Base-by-base conservation (phyloP, 2,113 vertebrate species). In the Procapra przewalskii region DNA sequence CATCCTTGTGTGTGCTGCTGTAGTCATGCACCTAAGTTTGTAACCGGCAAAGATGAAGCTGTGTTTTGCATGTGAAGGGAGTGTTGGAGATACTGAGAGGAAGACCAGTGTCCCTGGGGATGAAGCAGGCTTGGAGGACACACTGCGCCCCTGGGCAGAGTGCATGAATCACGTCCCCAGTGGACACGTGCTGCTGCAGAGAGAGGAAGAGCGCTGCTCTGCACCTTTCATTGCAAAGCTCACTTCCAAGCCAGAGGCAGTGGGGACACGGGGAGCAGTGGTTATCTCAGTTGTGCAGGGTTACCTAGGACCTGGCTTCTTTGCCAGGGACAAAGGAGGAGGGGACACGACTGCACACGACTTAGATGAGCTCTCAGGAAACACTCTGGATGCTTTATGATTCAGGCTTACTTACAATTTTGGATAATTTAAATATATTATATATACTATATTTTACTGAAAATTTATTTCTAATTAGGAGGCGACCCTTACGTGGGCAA, bases 401-500 rank as follows among this genome's bases (percentile, higher is more conserved):
- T 62, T 25, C 59, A 36, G 31, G 55, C 45, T 81, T 80, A 55
- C 45, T 87, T 81, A 10, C 14, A 43, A 33, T 64, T 85, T 23
- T 71, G 48, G 0, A 36, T 87, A 50, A 17, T 77, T n/a, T 29
- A 43, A n/a, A 50, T 43, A 82, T 75, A 23, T 31, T 19, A 0
- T 62, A 62, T 79, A 77, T 33, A 7, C 17, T 25, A 21, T 62
- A 45, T 48, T 85, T 94, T 80, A 88, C 71, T 55, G 89, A n/a
- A 36, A 27, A 67, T 62, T 90, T 40, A 52, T n/a, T 85, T 64
- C 10, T 97, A 81, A 50, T 80, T 80, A 88, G 54, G 36, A 88
- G 43, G 45, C 11, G 5, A 48, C 15, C 15, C 45, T 86, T 14
- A 5, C 36, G 40, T n/a, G 36, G 17, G 40, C 21, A 45, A 79